Evolutionary conservation across 1,140 invertebrate species (phyloP).

Genomic region (Battus philenor): DNA sequence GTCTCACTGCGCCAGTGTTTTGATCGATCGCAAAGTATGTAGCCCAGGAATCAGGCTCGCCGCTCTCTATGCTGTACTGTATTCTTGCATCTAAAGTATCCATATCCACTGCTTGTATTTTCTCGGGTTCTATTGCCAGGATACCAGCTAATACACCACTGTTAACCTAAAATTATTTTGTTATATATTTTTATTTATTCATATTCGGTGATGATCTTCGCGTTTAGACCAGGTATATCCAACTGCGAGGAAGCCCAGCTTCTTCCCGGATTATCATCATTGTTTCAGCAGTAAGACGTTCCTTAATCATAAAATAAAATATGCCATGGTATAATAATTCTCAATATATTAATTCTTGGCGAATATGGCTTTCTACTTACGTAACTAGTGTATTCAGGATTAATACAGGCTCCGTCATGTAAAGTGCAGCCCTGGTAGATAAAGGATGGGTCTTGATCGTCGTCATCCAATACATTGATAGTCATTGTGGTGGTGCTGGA

Average conservation of each 20-base stretch:
- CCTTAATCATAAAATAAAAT: too few relatives aligned
- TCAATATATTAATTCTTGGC: neutral
- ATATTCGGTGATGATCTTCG: too few relatives aligned
- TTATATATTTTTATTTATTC: too few relatives aligned
- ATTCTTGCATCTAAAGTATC: conserved; percentile 90
- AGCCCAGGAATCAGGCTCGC: conserved; percentile 83
- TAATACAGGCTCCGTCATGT: conserved; percentile 87
- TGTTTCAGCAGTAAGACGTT: too few relatives aligned
- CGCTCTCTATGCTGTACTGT: conserved; percentile 87
- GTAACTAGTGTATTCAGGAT: conserved; percentile 83
- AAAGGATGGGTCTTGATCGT: conserved; percentile 92
- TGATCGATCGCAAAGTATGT: conserved; percentile 91
- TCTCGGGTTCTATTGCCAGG: conserved; percentile 88
- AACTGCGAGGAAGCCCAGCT: too few relatives aligned
- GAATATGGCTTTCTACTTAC: too few relatives aligned
- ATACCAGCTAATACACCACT: conserved; percentile 88
- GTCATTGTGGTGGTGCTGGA: conserved; percentile 90
- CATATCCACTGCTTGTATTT: conserved; percentile 92
- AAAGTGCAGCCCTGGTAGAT: conserved; percentile 89
- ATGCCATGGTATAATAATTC: neutral
- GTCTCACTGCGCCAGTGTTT: conserved; percentile 86
- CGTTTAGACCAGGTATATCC: too few relatives aligned
- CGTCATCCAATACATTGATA: conserved; percentile 90
- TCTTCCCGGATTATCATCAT: too few relatives aligned
- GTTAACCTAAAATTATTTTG: too few relatives aligned